phyloP scores from a whole-genome alignment of 2,888 invertebrate species.

The Gibbula magus region DNA sequence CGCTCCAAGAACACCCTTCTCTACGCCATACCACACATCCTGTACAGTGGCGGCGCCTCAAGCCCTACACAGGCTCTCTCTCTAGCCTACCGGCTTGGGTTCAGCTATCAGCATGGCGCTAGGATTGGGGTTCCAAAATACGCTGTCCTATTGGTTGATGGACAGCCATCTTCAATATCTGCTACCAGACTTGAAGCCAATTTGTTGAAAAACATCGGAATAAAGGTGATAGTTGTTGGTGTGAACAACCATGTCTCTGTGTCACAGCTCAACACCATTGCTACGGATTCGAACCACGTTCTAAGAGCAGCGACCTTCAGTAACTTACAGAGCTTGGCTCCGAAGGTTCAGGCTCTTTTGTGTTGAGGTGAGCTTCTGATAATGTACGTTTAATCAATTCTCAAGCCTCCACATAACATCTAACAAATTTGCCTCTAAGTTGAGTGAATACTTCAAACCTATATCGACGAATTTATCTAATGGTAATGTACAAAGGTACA shows the following conservation, averaged over 20 bases:
- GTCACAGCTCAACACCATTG: slow-evolving; percentile 46
- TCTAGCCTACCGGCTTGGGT: not conserved
- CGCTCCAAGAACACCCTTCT: slow-evolving; percentile 37
- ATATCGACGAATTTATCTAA: too few relatives aligned
- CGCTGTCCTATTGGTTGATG: slow-evolving; percentile 52
- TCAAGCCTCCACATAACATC: too few relatives aligned
- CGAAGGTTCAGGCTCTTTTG: slow-evolving; percentile 44
- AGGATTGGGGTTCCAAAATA: slow-evolving; percentile 32
- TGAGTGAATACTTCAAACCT: too few relatives aligned
- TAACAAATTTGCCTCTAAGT: too few relatives aligned
- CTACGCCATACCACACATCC: slow-evolving; percentile 38
- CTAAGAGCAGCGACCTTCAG: slow-evolving; percentile 48
- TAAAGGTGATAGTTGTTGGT: slow-evolving; percentile 50
- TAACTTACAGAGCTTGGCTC: slow-evolving; percentile 48
- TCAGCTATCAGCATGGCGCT: not conserved
- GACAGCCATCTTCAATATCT: slow-evolving; percentile 38
- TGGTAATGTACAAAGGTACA: too few relatives aligned
- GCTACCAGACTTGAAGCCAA: slow-evolving; percentile 43
- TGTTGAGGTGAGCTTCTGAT: slow-evolving; percentile 29
- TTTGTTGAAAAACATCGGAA: slow-evolving; percentile 33
- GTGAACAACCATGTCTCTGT: slow-evolving; percentile 43
- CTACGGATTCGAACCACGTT: slow-evolving; percentile 44
- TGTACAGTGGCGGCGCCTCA: not conserved
- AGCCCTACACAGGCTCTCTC: not conserved
- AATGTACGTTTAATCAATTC: too few relatives aligned